Evolutionary conservation across 92 coral and sea anemone species (phyloP), one percentile per base, ranked within the genome.

Genomic region (Diadumene lineata): DNA sequence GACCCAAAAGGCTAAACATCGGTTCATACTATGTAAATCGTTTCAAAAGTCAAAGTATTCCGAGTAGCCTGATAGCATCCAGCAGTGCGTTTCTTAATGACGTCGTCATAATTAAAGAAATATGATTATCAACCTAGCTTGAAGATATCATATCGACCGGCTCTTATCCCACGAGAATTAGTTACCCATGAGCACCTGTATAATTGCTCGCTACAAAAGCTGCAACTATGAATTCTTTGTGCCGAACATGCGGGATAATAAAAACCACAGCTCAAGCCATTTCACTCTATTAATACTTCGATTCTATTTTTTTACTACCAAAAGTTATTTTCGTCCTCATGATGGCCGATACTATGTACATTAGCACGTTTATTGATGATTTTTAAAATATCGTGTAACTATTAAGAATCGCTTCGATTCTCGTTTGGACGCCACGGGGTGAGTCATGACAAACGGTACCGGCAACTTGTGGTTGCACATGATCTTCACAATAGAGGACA

Each of bases 1-100:
- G 58, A 53, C 58, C 58, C 30, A 34, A 21, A n/a, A 56, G 77
- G 77, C 77, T 66, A 72, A n/a, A 26, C 55, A 72, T 55, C 77
- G 66, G 48, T 72, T 43, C n/a, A n/a, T n/a, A 56, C 27, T 56
- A 72, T 56, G 44, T 38, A 31, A 32, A 57, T 31, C 53, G 67
- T 34, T n/a, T 16, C 77, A 24, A 29, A 63, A 53, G 19, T 53
- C 18, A 60, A 11, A 68, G 34, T 8, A 53, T 60, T 44, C 56
- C 74, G 50, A 56, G 23, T 16, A 56, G 30, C 22, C 61, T 11
- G 22, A 55, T 11, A 55, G 7, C 22, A 30, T 22, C 64, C 64
- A 58, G 17, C 64, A 10, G 64, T 58, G 64, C 4, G 2, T 4
- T 13, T 38, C 13, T 38, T 16, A 68, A 31, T 48, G 57, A 68